Evolutionary conservation across 2,113 vertebrate genomes (phyloP), one percentile per base, ranked within the genome.

Genomic region (Desmodus rotundus): DNA sequence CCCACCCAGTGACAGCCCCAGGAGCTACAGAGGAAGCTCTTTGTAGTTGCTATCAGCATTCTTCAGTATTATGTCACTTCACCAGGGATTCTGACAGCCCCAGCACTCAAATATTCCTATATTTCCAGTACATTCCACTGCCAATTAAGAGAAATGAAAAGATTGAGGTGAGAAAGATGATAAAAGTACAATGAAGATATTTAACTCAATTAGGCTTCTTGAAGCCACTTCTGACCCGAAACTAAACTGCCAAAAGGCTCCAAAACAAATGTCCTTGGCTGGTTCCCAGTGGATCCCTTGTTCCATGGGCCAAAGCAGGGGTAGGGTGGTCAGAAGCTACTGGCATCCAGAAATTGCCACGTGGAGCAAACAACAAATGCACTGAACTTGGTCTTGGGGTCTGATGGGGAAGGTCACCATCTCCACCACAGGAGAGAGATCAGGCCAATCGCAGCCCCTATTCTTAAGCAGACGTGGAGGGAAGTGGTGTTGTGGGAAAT

Each of bases 171-270:
- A 67, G 26, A 50, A 86, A 31, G 56, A 19, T 15, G 9, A 43
- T 83, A 74, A 94, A 96, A 87, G 52, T n/a, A 72, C 90, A 94
- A 81, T 84, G 87, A 93, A 95, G 96, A 89, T 61, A 50, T 5
- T 90, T 56, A 70, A 90, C 87, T 91, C 56, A 72, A 94, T 95
- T 76, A 84, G 52, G 54, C 52, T 94, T 83, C 92, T 84, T 74
- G 20, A 89, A 95, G 86, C 54, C 83, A 91, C 74, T 96, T 97
- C 82, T 96, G 94, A 97, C 74, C 94, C 93, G 94, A 89, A 97
- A 96, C 91, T 87, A 86, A 94, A 97, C 63, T 91, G 91, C 88
- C 95, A 95, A 91, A 72, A 76, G 36, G 45, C 95, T 97, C 91
- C 94, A 87, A 86, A 96, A 95, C 89, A 94, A 95, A 96, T 47